phyloP scores from a whole-genome alignment of 2,797 vertebrate species.

The Pipistrellus pygmaeus region DNA sequence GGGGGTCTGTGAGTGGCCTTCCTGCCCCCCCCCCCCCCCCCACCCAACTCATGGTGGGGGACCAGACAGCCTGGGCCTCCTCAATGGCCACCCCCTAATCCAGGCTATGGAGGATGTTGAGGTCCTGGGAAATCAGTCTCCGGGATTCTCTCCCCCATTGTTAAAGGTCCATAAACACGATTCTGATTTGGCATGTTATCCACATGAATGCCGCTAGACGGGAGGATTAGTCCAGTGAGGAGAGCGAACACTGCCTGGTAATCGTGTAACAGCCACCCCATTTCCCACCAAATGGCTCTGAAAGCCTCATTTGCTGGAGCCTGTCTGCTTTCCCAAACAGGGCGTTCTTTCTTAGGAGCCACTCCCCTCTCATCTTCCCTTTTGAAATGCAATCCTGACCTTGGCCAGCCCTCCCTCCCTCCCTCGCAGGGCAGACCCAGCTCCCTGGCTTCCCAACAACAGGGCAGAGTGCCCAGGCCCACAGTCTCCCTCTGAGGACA shows the following conservation, averaged over 20 bases:
- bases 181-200: slow-evolving; percentile 51
- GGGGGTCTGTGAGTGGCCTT: background rate
- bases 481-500: background rate
- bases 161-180: background rate
- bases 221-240: slow-evolving; percentile 25
- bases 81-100: background rate
- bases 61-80: background rate
- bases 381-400: background rate
- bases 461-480: background rate
- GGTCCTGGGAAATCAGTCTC: background rate
- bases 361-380: background rate
- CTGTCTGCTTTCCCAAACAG: slow-evolving; percentile 12
- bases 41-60: background rate
- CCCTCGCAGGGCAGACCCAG: background rate
- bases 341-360: background rate
- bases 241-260: background rate
- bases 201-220: slow-evolving; percentile 52
- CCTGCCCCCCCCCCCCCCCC: background rate
- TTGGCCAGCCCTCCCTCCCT: background rate
- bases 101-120: background rate
- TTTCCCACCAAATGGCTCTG: slow-evolving; percentile 57
- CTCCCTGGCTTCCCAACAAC: rapidly evolving
- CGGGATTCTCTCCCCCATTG: background rate
- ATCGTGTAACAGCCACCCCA: background rate
- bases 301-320: slow-evolving; percentile 39